Evolutionary conservation across 2,888 invertebrate genomes (phyloP).

Genomic region (Hirtodrosophila cameraria): DNA sequence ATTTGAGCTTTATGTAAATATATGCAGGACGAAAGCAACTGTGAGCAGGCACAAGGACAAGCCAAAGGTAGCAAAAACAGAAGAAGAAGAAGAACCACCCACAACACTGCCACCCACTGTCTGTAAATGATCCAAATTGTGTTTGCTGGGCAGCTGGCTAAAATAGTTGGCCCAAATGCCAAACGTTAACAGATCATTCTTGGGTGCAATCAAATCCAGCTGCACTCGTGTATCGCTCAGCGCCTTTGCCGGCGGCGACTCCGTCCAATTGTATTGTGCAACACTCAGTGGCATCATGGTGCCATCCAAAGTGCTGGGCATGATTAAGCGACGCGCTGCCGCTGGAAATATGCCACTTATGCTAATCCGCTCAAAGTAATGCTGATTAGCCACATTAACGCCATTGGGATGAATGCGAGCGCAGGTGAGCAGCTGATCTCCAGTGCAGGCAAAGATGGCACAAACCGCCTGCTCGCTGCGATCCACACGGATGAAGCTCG

Average conservation of each 20-base stretch:
- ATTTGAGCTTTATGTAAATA: too few species aligned
- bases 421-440: slow-evolving; percentile 82
- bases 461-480: slow-evolving; percentile 84
- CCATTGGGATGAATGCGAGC: slow-evolving; percentile 74
- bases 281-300: slow-evolving; percentile 69
- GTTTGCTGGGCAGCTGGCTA: slow-evolving; percentile 43
- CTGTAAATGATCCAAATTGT: slow-evolving; percentile 69
- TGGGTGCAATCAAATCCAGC: slow-evolving; percentile 49
- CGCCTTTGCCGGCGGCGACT: slow-evolving; percentile 26
- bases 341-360: slow-evolving; percentile 72
- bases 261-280: slow-evolving; percentile 61
- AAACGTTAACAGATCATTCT: slow-evolving; percentile 81
- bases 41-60: background rate
- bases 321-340: slow-evolving; percentile 67
- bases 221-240: slow-evolving; percentile 32
- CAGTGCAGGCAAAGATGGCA: slow-evolving; percentile 84
- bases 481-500: slow-evolving; percentile 80
- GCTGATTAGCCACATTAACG: slow-evolving; percentile 54
- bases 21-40: background rate
- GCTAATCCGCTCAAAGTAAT: slow-evolving; percentile 70
- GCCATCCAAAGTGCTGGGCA: slow-evolving; percentile 79
- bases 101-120: background rate
- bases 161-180: slow-evolving; percentile 82
- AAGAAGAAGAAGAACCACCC: background rate
- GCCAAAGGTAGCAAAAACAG: background rate